Percentiles rank a stretch among this genome's conserved stretches.
Conservation (phyloP, 2,888 invertebrate species). For the Euzophera pinguis region DNA sequence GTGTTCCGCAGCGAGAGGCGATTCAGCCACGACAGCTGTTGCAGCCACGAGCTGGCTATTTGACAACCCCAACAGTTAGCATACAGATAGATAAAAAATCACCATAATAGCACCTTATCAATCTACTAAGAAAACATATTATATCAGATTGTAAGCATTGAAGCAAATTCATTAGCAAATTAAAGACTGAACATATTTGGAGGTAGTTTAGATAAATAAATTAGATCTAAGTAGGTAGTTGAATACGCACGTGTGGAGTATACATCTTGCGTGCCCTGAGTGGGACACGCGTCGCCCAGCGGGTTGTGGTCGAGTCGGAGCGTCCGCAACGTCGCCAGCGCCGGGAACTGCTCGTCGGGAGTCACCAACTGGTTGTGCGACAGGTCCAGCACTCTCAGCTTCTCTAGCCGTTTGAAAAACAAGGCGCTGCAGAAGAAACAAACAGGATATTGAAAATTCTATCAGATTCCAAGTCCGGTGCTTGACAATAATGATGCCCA, state of each 20-base stretch:
- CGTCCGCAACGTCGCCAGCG: neutral
- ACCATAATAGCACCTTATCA: too few species aligned
- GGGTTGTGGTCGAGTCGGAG: neutral
- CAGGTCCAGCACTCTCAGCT: neutral
- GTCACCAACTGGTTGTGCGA: neutral
- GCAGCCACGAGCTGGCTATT: neutral
- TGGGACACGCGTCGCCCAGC: neutral
- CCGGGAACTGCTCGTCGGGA: neutral
- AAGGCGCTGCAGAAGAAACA: neutral
- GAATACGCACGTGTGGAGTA: neutral
- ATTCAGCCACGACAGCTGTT: neutral
- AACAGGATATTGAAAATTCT: neutral
- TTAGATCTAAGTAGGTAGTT: neutral
- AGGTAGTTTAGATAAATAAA: neutral
- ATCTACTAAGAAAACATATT: too few species aligned
- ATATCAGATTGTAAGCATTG: too few species aligned
- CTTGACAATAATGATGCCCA: too few species aligned
- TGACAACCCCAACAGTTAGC: neutral
- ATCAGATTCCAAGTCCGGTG: too few species aligned
- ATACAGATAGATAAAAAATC: neutral
- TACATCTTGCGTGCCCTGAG: neutral
- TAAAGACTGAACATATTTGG: too few species aligned
- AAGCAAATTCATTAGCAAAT: too few species aligned
- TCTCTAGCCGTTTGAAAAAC: neutral
- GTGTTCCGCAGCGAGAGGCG: too few species aligned